phyloP scores from a whole-genome alignment of 92 coral and sea anemone genomes.

The Parazoanthus atlanticus region DNA sequence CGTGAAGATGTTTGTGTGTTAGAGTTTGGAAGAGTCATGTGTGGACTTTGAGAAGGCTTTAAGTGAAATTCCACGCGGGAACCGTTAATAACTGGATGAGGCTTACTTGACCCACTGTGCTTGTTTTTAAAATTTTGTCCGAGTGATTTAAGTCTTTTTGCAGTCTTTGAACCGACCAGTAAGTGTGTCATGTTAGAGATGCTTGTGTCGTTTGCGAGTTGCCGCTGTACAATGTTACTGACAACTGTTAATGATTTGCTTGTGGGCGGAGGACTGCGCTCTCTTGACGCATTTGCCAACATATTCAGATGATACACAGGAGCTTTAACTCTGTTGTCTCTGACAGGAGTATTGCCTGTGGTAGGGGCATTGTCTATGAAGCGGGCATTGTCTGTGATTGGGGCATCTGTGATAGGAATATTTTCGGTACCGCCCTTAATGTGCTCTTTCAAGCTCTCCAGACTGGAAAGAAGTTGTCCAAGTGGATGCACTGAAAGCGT shows the following conservation, averaged over 20 bases:
- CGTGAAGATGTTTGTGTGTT: not conserved
- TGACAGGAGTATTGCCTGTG: not conserved
- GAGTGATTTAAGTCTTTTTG: not conserved
- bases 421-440: not conserved
- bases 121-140: not conserved
- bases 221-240: not conserved
- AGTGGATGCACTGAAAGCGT: constrained; percentile 33
- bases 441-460: constrained; percentile 32
- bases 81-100: not conserved
- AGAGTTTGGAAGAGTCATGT: not conserved
- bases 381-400: not conserved
- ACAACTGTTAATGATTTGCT: not conserved
- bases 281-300: not conserved
- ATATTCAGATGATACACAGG: not conserved
- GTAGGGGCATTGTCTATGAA: not conserved
- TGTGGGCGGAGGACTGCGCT: not conserved
- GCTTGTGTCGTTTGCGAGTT: not conserved
- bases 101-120: not conserved
- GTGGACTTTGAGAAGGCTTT: not conserved
- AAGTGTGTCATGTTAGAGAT: not conserved
- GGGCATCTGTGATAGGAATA: not conserved
- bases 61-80: not conserved
- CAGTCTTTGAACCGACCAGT: not conserved
- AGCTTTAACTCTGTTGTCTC: too few species aligned
- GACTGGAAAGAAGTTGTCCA: constrained; percentile 29